Evolutionary conservation across 64 coral and sea anemone species (phyloP).

Genomic region (Platygyra sinensis): DNA sequence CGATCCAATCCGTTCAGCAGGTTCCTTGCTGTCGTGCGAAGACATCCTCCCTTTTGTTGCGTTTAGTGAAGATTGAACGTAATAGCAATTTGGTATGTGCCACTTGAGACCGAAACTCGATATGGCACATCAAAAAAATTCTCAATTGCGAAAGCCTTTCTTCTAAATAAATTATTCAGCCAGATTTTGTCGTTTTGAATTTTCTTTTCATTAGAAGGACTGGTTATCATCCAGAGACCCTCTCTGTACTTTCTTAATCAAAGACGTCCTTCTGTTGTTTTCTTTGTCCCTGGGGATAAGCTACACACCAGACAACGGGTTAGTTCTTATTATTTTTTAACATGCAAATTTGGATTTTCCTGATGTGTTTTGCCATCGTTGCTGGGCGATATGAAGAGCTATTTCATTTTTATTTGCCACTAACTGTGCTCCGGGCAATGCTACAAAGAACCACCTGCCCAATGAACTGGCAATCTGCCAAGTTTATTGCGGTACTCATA

Average conservation of each 20-base stretch:
- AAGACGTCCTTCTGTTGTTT: not conserved
- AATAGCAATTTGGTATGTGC: not conserved
- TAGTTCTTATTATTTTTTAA: not conserved
- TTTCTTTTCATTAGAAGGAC: not conserved
- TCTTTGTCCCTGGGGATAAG: not conserved
- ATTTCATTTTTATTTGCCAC: not conserved
- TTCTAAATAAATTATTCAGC: not conserved
- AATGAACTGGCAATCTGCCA: not conserved
- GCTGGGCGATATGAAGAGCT: not conserved
- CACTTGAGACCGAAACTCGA: not conserved
- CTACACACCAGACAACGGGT: not conserved
- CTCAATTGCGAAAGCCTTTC: not conserved
- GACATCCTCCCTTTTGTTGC: not conserved
- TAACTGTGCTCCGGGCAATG: not conserved
- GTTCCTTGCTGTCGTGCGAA: not conserved
- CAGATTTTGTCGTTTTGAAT: not conserved
- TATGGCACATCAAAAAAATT: not conserved
- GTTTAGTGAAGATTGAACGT: not conserved
- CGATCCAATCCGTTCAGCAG: not conserved
- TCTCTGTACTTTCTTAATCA: not conserved
- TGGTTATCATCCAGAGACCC: not conserved
- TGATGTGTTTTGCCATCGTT: not conserved
- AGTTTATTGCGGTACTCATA: not conserved
- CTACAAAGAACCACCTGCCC: conserved; percentile 19
- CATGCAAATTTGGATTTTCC: not conserved